A percentile compares a stretch with the other conserved stretches of the same genome.
Conservation (phyloP, 2,888 invertebrate species). For the Drosophila rubida region DNA sequence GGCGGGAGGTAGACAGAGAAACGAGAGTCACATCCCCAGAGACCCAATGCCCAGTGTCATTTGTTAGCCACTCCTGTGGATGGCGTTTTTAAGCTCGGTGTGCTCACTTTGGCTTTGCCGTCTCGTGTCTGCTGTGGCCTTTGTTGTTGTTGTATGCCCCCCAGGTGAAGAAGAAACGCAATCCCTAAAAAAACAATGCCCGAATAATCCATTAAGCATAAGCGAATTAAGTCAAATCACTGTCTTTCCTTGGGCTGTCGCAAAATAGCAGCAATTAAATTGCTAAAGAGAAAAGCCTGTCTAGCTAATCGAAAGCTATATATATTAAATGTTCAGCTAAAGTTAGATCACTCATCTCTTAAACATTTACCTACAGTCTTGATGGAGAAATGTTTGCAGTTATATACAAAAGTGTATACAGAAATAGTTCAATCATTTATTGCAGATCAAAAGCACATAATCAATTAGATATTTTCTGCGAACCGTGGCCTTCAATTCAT, state of each 20-base stretch:
- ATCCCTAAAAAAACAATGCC: not conserved
- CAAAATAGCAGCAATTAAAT: not conserved
- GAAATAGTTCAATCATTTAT: not conserved
- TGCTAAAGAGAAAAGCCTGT: not conserved
- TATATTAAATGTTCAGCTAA: no score
- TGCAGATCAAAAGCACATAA: slow-evolving; percentile 9
- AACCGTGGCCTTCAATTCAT: not conserved
- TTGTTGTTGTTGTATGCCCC: not conserved
- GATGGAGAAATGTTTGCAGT: not conserved
- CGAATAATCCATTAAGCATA: slow-evolving; percentile 13
- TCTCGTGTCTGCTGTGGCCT: not conserved
- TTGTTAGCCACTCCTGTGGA: slow-evolving; percentile 41
- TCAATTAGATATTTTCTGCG: not conserved
- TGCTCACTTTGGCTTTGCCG: not conserved
- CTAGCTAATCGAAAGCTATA: not conserved
- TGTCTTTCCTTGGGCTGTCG: not conserved
- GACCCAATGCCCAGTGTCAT: slow-evolving; percentile 18
- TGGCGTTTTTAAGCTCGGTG: slow-evolving; percentile 21
- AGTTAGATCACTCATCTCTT: no score
- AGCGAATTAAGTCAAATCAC: slow-evolving; percentile 9
- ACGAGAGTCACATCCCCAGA: slow-evolving; percentile 2
- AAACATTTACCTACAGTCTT: not conserved
- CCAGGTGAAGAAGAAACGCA: not conserved
- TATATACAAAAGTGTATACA: not conserved
- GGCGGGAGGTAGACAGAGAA: not conserved